phyloP scores from a whole-genome alignment of 2,888 invertebrate species.

The Drosophila paranaensis region DNA sequence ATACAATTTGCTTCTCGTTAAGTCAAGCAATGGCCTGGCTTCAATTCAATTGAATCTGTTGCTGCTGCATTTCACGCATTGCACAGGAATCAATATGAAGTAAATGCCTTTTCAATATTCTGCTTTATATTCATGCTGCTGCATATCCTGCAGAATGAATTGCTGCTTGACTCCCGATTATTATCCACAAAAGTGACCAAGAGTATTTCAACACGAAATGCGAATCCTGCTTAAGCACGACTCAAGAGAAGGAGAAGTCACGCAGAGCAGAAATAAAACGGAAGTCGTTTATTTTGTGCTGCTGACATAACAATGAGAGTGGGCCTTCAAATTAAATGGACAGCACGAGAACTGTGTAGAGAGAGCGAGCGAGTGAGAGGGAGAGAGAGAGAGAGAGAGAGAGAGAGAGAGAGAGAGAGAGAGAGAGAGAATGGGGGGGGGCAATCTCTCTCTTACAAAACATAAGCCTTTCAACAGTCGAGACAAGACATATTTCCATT shows the following conservation, averaged over 20 bases:
- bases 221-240: constrained; percentile 42
- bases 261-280: constrained; percentile 32
- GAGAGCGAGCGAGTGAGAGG: not conserved
- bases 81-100: not conserved
- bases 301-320: constrained; percentile 60
- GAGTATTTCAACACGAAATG: constrained; percentile 21
- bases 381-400: not conserved
- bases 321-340: constrained; percentile 56
- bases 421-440: not conserved
- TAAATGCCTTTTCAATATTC: constrained; percentile 2
- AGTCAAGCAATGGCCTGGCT: too few relatives aligned
- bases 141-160: constrained; percentile 31
- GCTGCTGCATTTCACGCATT: not conserved
- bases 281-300: constrained; percentile 62
- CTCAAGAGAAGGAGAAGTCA: not conserved
- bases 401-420: not conserved
- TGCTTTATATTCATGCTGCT: constrained; percentile 7
- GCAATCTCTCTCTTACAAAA: constrained; percentile 3
- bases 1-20: not conserved
- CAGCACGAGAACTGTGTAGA: constrained; percentile 2
- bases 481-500: constrained; percentile 31
- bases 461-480: constrained; percentile 1
- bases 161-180: constrained; percentile 13
- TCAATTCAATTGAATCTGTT: not conserved
- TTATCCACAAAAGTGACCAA: constrained; percentile 26